Conservation (phyloP, 1,140 invertebrate genomes). For the Branchinecta lynchi region DNA sequence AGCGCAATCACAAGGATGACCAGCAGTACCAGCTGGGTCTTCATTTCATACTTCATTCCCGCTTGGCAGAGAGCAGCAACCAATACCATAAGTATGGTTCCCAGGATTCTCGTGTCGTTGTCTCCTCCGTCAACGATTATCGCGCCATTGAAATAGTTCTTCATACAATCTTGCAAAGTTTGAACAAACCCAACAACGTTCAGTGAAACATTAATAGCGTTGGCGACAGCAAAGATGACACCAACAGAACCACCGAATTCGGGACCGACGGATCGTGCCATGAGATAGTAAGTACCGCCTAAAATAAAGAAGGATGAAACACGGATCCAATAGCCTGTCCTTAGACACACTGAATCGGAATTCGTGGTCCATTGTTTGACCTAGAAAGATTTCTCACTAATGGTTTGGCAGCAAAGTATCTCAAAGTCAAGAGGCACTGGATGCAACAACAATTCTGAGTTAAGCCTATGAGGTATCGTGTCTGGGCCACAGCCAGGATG, state of each 20-base stretch:
- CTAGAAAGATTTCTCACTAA: no score
- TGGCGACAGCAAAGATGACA: conserved; percentile 45
- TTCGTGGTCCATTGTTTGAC: no score
- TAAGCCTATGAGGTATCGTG: no score
- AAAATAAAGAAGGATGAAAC: conserved; percentile 27
- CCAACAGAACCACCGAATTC: conserved; percentile 50
- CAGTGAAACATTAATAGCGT: conserved; percentile 46
- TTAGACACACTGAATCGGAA: no score
- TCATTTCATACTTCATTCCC: conserved; percentile 16
- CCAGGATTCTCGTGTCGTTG: conserved; percentile 34
- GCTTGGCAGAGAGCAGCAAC: conserved; percentile 10
- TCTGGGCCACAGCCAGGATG: no score
- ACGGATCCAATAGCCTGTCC: conserved; percentile 32
- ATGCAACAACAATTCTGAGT: no score
- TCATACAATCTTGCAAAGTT: conserved; percentile 37
- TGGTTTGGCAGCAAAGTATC: no score
- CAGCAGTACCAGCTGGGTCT: conserved; percentile 25
- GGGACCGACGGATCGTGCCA: conserved; percentile 44
- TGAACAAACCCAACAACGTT: conserved; percentile 48
- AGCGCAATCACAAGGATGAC: conserved; percentile 33
- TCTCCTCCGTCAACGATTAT: conserved; percentile 29
- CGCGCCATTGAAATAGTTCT: conserved; percentile 21
- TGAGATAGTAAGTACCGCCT: conserved; percentile 47
- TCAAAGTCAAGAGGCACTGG: no score
- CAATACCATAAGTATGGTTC: conserved; percentile 22